These are phyloP conservation scores for Glyphotaelius pellucidus DNA, from an alignment of 2,888 invertebrate species.

Conservation along the genomic window DNA sequence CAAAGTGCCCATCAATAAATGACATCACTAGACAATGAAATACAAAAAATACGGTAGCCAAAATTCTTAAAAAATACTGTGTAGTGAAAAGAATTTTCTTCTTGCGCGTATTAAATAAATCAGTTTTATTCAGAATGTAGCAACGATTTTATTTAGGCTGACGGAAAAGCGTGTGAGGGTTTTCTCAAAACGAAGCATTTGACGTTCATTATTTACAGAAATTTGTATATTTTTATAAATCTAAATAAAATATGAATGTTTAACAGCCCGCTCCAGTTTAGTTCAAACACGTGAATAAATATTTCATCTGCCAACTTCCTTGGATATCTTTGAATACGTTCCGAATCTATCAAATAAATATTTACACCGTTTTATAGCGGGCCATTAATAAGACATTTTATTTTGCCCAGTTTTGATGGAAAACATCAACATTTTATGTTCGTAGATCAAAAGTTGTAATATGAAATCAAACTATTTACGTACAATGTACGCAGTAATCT, in stretches of 20 bases:
- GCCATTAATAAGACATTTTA: conserved; percentile 35
- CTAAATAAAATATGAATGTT: conserved; percentile 2
- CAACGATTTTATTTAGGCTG: neutral
- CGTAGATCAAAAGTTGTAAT: neutral
- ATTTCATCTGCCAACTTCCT: conserved; percentile 26
- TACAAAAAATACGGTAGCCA: too few relatives aligned
- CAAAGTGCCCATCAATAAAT: too few relatives aligned
- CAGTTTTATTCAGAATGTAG: neutral
- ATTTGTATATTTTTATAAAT: neutral
- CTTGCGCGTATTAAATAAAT: neutral
- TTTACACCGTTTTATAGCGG: conserved; percentile 22
- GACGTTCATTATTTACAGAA: neutral
- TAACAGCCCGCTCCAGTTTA: neutral
- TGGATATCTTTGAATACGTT: conserved; percentile 12
- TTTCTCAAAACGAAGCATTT: neutral
- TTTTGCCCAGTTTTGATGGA: conserved; percentile 15
- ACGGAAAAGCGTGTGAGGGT: neutral
- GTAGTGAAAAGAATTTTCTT: neutral
- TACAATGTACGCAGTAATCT: neutral
- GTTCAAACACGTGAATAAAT: conserved; percentile 37
- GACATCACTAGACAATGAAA: too few relatives aligned
- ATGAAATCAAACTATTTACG: neutral
- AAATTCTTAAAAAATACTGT: too few relatives aligned
- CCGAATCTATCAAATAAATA: conserved; percentile 32
- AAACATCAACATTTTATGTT: conserved; percentile 6